These are phyloP conservation scores for Alcis repandata DNA, from an alignment of 2,888 invertebrate species.

Conservation along the genomic window DNA sequence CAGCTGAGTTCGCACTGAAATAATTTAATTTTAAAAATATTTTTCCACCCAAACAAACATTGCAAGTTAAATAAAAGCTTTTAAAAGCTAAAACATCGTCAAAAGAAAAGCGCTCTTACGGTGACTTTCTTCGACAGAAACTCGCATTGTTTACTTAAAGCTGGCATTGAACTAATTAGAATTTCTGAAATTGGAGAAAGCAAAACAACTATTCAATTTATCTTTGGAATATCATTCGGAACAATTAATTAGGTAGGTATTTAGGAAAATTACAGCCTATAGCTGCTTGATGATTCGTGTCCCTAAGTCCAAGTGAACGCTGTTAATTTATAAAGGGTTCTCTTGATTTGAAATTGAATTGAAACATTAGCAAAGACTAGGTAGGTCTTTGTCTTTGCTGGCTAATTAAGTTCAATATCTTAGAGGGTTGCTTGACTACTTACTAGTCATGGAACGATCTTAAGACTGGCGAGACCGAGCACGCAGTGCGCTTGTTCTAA, in stretches of 20 bases:
- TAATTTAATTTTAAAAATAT: not conserved
- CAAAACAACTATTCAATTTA: constrained; percentile 18
- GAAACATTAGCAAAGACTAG: too few species aligned
- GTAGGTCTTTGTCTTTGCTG: not conserved
- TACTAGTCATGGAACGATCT: too few species aligned
- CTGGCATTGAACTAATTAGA: constrained; percentile 4
- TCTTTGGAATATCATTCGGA: not conserved
- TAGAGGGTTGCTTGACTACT: too few species aligned
- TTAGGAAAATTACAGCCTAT: constrained; percentile 7
- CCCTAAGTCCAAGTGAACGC: not conserved
- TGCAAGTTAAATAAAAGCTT: too few species aligned
- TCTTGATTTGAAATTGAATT: too few species aligned
- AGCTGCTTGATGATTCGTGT: not conserved
- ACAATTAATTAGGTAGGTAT: constrained; percentile 3
- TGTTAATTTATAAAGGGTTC: not conserved
- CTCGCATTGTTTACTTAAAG: not conserved
- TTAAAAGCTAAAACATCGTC: not conserved
- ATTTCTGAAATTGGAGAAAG: constrained; percentile 11
- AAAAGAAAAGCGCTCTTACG: not conserved
- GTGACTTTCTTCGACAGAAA: constrained; percentile 5
- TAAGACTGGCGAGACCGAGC: too few species aligned
- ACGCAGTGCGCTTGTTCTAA: too few species aligned
- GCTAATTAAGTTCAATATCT: too few species aligned
- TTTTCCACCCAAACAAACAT: not conserved
- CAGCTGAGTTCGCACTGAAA: too few species aligned